Base-by-base conservation (phyloP, 2,888 invertebrate species). In the Mythimna vitellina region DNA sequence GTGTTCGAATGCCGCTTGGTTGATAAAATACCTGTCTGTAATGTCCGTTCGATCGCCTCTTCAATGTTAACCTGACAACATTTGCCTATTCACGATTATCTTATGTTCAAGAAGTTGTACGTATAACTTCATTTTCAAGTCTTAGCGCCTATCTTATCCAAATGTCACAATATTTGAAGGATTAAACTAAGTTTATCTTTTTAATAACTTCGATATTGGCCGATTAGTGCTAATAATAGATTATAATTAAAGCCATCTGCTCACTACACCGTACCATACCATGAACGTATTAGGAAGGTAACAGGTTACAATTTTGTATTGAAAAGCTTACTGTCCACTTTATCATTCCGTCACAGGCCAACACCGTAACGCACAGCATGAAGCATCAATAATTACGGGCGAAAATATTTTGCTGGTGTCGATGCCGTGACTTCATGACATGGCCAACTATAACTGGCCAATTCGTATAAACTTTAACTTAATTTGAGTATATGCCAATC, bases 11-110 rank as follows among this genome's bases (percentile, higher is more conserved):
- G 71, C 75, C 82, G 84, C 76, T 78, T 69, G 82, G 58, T 85
- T 89, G 92, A 92, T 91, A 92, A 89, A 86, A 86, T 87, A 90
- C 89, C 89, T 89, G 90, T 87, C 90, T 80, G 74, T 87, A 83
- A 87, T 79, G 81, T 86, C 85, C 80, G 85, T 83, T 79, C 77
- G 68, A 80, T 65, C 64, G 73, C 73, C 75, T 78, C 80, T 78
- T 72, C 77, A 65, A 67, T 54, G 70, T 70, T 78, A 81, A 80
- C 77, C 73, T 78, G 68, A 71, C 65, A 77, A 73, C 61, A 73
- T 78, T 65, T 68, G 61, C 62, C 72, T 57, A 69, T 69, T 80
- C 65, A 76, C 63, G 56, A 83, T 68, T 75, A 65, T 54, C 14
- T 78, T 60, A 38, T 46, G 17, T 49, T 49, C 20, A 38, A 65